These are phyloP conservation scores for Muscicapa adusta DNA, from an alignment of 2,113 vertebrate genomes.

Conservation along the genomic window DNA sequence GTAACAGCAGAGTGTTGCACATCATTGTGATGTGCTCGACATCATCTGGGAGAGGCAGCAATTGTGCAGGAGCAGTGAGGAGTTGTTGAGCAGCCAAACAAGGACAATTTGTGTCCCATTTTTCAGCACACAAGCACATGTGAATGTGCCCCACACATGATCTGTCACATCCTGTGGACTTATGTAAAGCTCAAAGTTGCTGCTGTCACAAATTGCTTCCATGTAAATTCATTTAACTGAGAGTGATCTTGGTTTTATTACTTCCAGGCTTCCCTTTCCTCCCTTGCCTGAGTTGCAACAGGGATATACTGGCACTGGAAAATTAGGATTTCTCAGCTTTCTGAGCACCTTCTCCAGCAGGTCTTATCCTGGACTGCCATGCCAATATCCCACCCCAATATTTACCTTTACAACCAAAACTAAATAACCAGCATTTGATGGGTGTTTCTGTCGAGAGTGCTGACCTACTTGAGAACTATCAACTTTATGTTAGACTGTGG, in stretches of 20 bases:
- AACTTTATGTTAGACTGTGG: not conserved
- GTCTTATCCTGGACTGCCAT: not conserved
- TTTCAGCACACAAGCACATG: not conserved
- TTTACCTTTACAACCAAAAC: not conserved
- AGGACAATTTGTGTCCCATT: not conserved
- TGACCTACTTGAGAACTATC: not conserved
- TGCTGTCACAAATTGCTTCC: not conserved
- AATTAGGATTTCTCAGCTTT: not conserved
- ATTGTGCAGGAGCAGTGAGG: not conserved
- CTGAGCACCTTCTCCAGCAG: not conserved
- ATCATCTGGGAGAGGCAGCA: not conserved
- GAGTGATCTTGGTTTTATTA: not conserved
- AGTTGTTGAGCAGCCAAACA: not conserved
- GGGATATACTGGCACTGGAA: not conserved
- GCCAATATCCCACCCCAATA: not conserved
- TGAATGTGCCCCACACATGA: too few relatives aligned
- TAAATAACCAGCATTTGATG: not conserved
- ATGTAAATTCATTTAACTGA: not conserved
- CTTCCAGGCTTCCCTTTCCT: not conserved
- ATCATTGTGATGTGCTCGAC: not conserved
- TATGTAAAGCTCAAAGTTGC: not conserved
- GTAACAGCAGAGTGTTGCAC: slow-evolving; percentile 5
- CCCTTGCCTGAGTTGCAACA: not conserved
- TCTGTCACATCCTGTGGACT: not conserved
- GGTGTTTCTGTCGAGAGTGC: not conserved